Evolutionary conservation across 2,888 invertebrate genomes (phyloP).

Genomic region (Melinopterus prodromus): DNA sequence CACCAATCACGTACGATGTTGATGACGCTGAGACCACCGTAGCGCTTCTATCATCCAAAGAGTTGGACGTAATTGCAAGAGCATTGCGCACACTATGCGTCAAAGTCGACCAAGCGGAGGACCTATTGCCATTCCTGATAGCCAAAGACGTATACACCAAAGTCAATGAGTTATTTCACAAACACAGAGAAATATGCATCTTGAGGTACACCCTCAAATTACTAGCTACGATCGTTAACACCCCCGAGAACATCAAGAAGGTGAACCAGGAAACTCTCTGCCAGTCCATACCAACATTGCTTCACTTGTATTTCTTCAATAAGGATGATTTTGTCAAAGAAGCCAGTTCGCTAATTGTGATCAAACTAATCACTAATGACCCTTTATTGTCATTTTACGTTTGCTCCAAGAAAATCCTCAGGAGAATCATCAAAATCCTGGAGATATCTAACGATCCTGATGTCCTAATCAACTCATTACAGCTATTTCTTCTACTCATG

Average conservation of each 20-base stretch:
- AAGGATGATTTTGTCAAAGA: slow-evolving; percentile 28
- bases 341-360: slow-evolving; percentile 25
- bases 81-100: slow-evolving; percentile 21
- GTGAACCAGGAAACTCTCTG: background rate
- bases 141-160: slow-evolving; percentile 20
- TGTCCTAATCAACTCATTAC: slow-evolving; percentile 26
- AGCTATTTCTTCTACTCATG: slow-evolving; percentile 25
- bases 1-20: slow-evolving; percentile 8
- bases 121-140: background rate
- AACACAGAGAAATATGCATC: background rate
- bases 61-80: slow-evolving; percentile 18
- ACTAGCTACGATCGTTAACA: slow-evolving; percentile 10
- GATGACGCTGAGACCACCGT: slow-evolving; percentile 27
- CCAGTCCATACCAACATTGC: slow-evolving; percentile 17
- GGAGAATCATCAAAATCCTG: slow-evolving; percentile 17
- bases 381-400: slow-evolving; percentile 21
- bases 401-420: slow-evolving; percentile 18
- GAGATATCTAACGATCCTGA: slow-evolving; percentile 16
- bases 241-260: background rate
- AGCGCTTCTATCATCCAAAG: slow-evolving; percentile 16
- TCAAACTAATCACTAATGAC: slow-evolving; percentile 19
- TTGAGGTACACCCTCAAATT: slow-evolving; percentile 28
- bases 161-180: slow-evolving; percentile 17
- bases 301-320: slow-evolving; percentile 22
- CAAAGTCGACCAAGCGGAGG: slow-evolving; percentile 17